These are phyloP conservation scores for Rhagoletis zephyria DNA, from an alignment of 1,140 invertebrate genomes.

Conservation along the genomic window DNA sequence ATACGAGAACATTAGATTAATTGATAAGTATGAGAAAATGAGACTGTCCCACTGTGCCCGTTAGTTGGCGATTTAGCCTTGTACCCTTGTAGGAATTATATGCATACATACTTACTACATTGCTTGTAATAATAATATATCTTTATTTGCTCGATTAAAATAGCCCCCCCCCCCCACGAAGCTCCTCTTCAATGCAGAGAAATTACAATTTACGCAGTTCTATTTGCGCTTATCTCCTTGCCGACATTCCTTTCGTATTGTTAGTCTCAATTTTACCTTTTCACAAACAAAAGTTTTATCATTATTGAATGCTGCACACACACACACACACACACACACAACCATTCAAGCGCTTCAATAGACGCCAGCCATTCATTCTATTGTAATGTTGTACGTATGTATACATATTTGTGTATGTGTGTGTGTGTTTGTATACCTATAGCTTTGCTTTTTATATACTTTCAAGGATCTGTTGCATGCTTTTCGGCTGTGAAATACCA, in stretches of 20 bases:
- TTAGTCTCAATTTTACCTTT: neutral
- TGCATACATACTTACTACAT: too few species aligned
- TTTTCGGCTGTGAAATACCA: neutral
- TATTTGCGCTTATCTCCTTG: neutral
- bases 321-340: neutral
- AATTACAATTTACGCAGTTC: constrained; percentile 24
- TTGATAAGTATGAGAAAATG: too few species aligned
- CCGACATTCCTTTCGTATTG: neutral
- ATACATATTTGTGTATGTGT: neutral
- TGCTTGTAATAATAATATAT: too few species aligned
- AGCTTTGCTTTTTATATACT: neutral
- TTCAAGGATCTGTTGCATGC: constrained; percentile 52
- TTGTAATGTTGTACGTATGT: neutral
- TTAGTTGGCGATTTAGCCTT: too few species aligned
- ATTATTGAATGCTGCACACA: neutral
- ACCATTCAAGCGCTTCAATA: neutral
- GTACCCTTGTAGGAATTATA: too few species aligned
- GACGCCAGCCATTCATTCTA: neutral
- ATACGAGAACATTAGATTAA: too few species aligned
- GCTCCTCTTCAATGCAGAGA: neutral
- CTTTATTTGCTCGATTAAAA: too few species aligned
- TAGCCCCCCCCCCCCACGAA: neutral
- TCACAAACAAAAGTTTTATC: neutral
- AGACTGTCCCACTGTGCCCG: too few species aligned
- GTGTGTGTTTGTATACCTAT: neutral